These are phyloP conservation scores for Trichopria drosophilae DNA, from an alignment of 2,888 invertebrate genomes.

Conservation along the genomic window DNA sequence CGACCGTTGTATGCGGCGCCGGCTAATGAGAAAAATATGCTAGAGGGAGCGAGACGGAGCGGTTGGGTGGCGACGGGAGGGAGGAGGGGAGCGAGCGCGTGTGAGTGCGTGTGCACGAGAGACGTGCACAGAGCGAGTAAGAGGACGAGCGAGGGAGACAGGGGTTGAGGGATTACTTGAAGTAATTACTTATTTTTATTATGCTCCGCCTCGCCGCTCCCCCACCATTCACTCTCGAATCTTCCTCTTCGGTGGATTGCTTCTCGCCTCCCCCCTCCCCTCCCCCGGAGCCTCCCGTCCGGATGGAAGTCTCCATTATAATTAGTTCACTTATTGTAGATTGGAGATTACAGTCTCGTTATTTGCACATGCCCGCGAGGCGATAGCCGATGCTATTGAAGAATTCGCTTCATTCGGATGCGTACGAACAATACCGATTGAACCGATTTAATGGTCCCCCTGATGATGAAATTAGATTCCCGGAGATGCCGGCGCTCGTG, in stretches of 20 bases:
- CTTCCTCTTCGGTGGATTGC: conserved; percentile 14
- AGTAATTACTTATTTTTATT: conserved; percentile 59
- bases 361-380: no score
- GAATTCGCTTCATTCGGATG: no score
- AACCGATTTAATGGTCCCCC: no score
- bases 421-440: no score
- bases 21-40: no score
- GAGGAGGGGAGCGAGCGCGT: conserved; percentile 25
- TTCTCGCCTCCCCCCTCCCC: conserved; percentile 25
- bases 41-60: no score
- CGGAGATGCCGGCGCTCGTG: no score
- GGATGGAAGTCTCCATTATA: conserved; percentile 31
- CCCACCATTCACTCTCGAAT: conserved; percentile 16
- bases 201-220: conserved; percentile 50
- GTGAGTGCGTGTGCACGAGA: no score
- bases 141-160: conserved; percentile 25
- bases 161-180: conserved; percentile 52
- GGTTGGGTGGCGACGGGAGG: conserved; percentile 11
- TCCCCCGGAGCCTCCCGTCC: conserved; percentile 4
- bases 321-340: conserved; percentile 33
- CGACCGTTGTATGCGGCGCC: conserved; percentile 1
- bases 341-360: conserved; percentile 32
- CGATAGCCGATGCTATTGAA: no score
- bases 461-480: no score
- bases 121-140: conserved; percentile 14